Conservation (phyloP, 2,113 vertebrate genomes). For the Indicator maculatus region DNA sequence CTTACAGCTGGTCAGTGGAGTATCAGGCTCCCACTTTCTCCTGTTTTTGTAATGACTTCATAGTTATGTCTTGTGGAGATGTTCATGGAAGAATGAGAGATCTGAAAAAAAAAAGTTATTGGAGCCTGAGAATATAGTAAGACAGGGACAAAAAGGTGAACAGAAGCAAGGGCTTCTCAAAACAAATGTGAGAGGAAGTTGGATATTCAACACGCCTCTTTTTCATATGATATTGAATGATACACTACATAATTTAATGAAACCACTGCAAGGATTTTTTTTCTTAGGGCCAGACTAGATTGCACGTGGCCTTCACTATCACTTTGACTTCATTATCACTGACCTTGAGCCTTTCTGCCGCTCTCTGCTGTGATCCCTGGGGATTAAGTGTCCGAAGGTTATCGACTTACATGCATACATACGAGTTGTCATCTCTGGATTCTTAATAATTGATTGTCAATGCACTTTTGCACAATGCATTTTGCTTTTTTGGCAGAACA, state of each 20-base stretch:
- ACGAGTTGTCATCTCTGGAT: constrained; percentile 35
- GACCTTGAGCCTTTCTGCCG: constrained; percentile 19
- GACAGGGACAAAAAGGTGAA: not conserved
- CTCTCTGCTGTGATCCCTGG: not conserved
- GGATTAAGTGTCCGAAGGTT: constrained; percentile 5
- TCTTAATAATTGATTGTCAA: constrained; percentile 57
- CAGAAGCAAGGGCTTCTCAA: not conserved
- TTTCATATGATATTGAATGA: fast-evolving
- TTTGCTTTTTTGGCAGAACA: not conserved
- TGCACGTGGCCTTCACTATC: not conserved
- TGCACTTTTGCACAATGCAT: not conserved
- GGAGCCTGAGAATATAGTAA: not conserved
- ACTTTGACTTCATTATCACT: not conserved
- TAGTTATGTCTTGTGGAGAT: not conserved
- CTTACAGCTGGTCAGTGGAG: not conserved
- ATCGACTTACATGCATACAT: not conserved
- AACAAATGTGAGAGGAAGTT: not conserved
- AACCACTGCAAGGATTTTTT: not conserved
- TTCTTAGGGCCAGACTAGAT: not conserved
- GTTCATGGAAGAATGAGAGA: not conserved
- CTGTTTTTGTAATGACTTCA: not conserved
- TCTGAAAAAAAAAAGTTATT: not conserved
- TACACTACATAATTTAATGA: not conserved
- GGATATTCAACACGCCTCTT: not conserved
- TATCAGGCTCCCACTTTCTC: not conserved